Conservation (phyloP, 2,113 vertebrate genomes). For the Anarhynchus alexandrinus region DNA sequence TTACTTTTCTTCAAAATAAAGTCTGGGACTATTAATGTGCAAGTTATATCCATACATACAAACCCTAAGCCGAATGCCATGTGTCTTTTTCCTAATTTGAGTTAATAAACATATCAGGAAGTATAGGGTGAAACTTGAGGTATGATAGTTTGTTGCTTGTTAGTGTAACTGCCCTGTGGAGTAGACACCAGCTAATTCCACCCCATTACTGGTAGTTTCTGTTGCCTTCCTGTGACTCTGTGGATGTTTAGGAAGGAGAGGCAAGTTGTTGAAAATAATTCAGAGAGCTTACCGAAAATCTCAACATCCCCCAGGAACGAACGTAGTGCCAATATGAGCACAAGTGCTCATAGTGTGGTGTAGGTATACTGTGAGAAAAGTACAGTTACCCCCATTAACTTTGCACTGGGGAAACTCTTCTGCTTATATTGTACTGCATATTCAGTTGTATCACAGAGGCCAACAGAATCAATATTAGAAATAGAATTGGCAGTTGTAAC, state of each 20-base stretch:
- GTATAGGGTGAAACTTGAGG: background rate
- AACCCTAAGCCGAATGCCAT: background rate
- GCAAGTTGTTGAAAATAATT: background rate
- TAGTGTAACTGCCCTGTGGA: background rate
- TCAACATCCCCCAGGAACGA: background rate
- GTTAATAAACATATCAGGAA: background rate
- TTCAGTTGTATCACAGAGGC: background rate
- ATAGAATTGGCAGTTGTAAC: background rate
- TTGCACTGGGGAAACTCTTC: background rate
- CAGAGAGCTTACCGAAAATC: background rate
- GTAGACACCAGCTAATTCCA: background rate
- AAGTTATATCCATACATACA: background rate
- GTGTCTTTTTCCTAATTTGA: background rate
- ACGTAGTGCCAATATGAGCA: background rate
- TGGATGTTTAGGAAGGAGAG: background rate
- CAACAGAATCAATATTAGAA: background rate
- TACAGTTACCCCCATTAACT: background rate
- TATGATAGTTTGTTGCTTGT: background rate
- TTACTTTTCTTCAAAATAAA: background rate
- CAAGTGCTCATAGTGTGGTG: background rate
- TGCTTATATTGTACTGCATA: background rate
- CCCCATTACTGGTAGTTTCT: background rate
- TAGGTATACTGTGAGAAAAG: background rate
- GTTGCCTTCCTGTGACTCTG: background rate
- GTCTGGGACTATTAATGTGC: background rate